Evolutionary conservation across 2,113 vertebrate species (phyloP), one percentile per base, ranked within the genome.

Genomic region (Trichomycterus rosablanca): DNA sequence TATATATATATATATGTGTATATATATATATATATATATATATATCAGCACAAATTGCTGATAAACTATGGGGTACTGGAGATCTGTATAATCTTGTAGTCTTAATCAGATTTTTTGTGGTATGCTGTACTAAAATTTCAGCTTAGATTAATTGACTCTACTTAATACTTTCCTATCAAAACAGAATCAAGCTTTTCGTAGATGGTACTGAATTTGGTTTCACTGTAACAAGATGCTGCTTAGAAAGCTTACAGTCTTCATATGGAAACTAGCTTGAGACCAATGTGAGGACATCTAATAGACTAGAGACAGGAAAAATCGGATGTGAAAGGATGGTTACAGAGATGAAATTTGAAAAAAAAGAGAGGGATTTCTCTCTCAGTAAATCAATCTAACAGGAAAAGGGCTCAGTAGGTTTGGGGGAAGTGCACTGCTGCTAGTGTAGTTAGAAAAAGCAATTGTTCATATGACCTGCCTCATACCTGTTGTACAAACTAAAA

Each of bases 61-160:
- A 91, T 92, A 88, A 89, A 90, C 87, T 83, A 84, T 81, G 83
- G 89, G 91, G 92, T 93, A 93, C 91, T 92, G 89, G 89, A 88
- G 86, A 84, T 88, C 70, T 89, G 88, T 91, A 87, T 89, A 88
- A 88, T 78, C 88, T 89, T 88, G 82, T 86, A 80, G 81, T 79
- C 90, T 82, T 89, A 86, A 89, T 89, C 88, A 76, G 83, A 81
- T 88, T 87, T 81, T 89, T 85, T 84, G 85, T 89, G 82, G 83
- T 89, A 80, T 84, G 78, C 88, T 89, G 82, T 89, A 87, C 81
- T 90, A 86, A 87, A 83, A 86, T 75, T 80, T 80, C 74, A 78
- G 71, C 54, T 76, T 78, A 73, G 77, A 74, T 76, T 65, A 77
- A 86, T 81, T 83, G 78, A 81, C 77, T 82, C 67, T 78, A 67